Percentiles rank a stretch among this genome's conserved stretches.
These are phyloP conservation scores for Apus apus DNA, from an alignment of 2,113 vertebrate genomes.

Conservation along the genomic window DNA sequence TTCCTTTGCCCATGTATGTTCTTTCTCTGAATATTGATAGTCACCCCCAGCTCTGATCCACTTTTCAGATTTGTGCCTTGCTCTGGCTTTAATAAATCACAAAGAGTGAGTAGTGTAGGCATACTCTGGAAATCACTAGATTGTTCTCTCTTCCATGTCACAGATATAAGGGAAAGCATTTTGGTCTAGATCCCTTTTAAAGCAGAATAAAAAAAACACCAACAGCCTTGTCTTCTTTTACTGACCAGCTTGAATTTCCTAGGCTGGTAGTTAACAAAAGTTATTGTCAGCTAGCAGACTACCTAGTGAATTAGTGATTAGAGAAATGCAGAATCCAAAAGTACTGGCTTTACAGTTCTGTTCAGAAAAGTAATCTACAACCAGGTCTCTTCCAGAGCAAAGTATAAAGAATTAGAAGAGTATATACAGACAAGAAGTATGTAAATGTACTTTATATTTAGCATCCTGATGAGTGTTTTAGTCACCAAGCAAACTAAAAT, in stretches of 20 bases:
- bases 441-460: neutral
- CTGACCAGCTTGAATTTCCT: neutral
- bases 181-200: neutral
- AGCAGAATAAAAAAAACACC: neutral
- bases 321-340: neutral
- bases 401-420: neutral
- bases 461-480: neutral
- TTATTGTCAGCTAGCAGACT: neutral
- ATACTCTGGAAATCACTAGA: neutral
- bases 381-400: neutral
- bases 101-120: neutral
- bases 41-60: neutral
- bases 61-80: neutral
- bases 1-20: neutral
- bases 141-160: neutral
- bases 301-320: neutral
- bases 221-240: neutral
- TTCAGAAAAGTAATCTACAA: neutral
- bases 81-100: neutral
- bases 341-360: neutral
- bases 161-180: rapidly evolving
- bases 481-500: neutral
- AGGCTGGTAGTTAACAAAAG: neutral
- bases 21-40: neutral
- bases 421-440: neutral